Conservation (phyloP, 2,113 vertebrate species). For the Kryptolebias marmoratus region DNA sequence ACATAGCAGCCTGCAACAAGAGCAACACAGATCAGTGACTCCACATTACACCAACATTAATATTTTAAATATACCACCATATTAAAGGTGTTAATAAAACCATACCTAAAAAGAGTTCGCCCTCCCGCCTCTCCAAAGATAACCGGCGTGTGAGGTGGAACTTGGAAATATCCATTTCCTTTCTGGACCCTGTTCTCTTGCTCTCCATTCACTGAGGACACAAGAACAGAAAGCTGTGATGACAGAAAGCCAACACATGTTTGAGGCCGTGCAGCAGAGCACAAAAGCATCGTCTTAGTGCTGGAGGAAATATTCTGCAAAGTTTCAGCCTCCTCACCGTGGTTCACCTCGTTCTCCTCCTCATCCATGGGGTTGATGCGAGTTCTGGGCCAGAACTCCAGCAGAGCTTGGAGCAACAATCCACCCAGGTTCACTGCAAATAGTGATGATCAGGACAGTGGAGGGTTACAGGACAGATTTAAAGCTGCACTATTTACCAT, state of each 20-base stretch:
- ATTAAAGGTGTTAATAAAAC: neutral
- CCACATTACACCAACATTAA: neutral
- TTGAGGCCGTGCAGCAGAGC: neutral
- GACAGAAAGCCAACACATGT: neutral
- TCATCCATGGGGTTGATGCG: slow-evolving; percentile 98
- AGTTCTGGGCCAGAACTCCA: slow-evolving; percentile 98
- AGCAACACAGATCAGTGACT: neutral
- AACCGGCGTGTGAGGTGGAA: slow-evolving; percentile 98
- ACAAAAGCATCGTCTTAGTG: no score
- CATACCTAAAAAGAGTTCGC: slow-evolving; percentile 93
- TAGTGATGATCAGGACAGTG: accelerated
- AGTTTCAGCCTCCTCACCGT: slow-evolving; percentile 64
- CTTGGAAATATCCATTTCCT: slow-evolving; percentile 98
- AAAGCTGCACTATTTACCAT: neutral
- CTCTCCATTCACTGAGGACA: slow-evolving; percentile 90
- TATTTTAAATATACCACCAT: neutral
- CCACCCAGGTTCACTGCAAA: slow-evolving; percentile 94
- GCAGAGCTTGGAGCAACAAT: slow-evolving; percentile 92
- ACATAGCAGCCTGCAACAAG: slow-evolving; percentile 88
- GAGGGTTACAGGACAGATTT: neutral
- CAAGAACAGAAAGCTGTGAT: slow-evolving; percentile 1
- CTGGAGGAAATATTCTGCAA: neutral
- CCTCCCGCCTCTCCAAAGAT: slow-evolving; percentile 98
- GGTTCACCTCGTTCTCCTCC: slow-evolving; percentile 95
- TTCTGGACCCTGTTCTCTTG: slow-evolving; percentile 96